phyloP scores from a whole-genome alignment of 2,888 invertebrate genomes.

The Nomada flava region DNA sequence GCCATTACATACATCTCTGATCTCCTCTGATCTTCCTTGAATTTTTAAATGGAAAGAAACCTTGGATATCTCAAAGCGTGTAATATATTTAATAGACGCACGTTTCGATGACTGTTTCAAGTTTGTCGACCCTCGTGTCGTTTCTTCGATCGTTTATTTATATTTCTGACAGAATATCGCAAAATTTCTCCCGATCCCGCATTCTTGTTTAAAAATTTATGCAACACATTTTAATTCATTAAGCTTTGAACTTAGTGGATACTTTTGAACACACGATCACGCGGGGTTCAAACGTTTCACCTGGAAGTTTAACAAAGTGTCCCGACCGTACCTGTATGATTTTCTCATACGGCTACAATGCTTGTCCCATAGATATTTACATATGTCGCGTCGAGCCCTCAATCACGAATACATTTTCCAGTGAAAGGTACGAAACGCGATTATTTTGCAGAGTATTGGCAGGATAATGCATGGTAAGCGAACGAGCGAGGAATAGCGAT shows the following conservation, averaged over 20 bases:
- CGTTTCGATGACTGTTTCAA: no score
- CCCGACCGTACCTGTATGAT: neutral
- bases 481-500: slow-evolving; percentile 29
- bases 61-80: neutral
- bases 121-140: no score
- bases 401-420: slow-evolving; percentile 27
- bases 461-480: slow-evolving; percentile 28
- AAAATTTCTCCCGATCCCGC: no score
- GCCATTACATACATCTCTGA: no score
- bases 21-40: neutral
- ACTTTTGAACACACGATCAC: no score
- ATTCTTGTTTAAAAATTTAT: no score
- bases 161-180: no score
- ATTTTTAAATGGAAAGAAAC: neutral
- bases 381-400: neutral
- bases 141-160: no score
- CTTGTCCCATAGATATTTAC: slow-evolving; percentile 30
- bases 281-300: neutral
- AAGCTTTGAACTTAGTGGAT: no score
- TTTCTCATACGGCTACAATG: slow-evolving; percentile 1
- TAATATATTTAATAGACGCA: no score
- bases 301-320: neutral
- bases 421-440: slow-evolving; percentile 38
- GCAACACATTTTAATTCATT: no score
- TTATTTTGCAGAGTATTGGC: slow-evolving; percentile 24